Percentiles rank a stretch among this genome's conserved stretches.
Evolutionary conservation across 2,888 invertebrate species (phyloP).

Genomic region (Monochamus alternatus): DNA sequence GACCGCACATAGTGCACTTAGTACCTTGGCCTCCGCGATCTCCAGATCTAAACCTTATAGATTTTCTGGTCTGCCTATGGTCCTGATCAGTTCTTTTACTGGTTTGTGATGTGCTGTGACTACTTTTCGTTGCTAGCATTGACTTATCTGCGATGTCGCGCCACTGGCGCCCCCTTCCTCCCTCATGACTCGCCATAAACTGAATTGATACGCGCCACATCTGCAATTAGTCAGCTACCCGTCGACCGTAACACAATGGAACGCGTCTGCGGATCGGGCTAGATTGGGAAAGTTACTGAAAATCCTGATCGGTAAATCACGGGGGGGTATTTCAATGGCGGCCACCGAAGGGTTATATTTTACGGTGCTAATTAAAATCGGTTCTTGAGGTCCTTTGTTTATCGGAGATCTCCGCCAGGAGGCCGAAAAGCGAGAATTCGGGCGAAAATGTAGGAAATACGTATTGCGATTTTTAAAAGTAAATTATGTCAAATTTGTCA

Average conservation of each 20-base stretch:
- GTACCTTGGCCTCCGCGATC: no score
- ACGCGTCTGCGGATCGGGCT: slow-evolving; percentile 41
- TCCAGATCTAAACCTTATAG: no score
- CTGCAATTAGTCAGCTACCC: slow-evolving; percentile 45
- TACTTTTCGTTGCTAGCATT: background rate
- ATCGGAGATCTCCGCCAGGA: background rate
- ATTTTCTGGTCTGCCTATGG: no score
- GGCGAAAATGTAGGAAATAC: no score
- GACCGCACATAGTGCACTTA: no score
- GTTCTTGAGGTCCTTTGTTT: background rate
- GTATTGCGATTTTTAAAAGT: no score
- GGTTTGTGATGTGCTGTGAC: no score
- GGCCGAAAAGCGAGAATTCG: no score
- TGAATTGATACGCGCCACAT: slow-evolving; percentile 29
- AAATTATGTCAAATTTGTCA: no score
- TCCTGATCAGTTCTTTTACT: no score
- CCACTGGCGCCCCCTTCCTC: no score
- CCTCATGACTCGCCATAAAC: slow-evolving; percentile 13
- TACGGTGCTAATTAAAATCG: slow-evolving; percentile 9
- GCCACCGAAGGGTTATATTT: background rate
- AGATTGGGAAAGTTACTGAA: slow-evolving; percentile 26
- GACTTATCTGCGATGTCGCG: background rate
- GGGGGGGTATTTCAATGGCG: slow-evolving; percentile 6
- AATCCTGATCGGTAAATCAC: slow-evolving; percentile 17
- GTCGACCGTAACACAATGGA: slow-evolving; percentile 44